These are phyloP conservation scores for Tragopan temminckii DNA, from an alignment of 2,797 vertebrate species.

Conservation along the genomic window DNA sequence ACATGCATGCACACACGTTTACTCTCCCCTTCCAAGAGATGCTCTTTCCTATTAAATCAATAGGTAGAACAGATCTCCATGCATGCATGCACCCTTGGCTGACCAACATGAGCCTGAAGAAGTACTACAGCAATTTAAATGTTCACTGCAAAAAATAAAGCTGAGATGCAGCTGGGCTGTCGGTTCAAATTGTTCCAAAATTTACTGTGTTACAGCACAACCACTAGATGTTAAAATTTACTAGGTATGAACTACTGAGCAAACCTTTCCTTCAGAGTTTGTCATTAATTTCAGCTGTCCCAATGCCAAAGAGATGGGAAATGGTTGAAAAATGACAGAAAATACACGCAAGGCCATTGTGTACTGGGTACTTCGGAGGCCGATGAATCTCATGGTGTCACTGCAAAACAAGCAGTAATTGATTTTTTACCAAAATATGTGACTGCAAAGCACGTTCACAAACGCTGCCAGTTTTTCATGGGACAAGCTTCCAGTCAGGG, in stretches of 20 bases:
- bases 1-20: conserved; percentile 61
- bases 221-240: conserved; percentile 87
- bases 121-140: background rate
- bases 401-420: conserved; percentile 37
- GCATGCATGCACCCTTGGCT: background rate
- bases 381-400: background rate
- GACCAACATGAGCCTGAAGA: background rate
- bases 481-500: background rate
- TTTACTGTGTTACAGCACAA: conserved; percentile 60
- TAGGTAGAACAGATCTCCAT: background rate
- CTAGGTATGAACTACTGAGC: conserved; percentile 78
- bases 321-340: conserved; percentile 27
- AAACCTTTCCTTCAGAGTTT: conserved; percentile 78
- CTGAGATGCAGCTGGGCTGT: background rate
- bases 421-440: conserved; percentile 58
- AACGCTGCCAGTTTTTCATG: background rate
- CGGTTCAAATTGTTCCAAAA: conserved; percentile 37
- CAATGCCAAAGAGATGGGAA: conserved; percentile 31
- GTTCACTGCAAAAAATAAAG: background rate
- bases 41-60: conserved; percentile 63
- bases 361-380: background rate
- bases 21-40: conserved; percentile 31
- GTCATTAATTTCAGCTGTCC: conserved; percentile 81
- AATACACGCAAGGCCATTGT: conserved; percentile 17
- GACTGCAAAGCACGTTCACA: background rate